Evolutionary conservation across 2,113 vertebrate genomes (phyloP).

Genomic region (Odontophorus gujanensis): DNA sequence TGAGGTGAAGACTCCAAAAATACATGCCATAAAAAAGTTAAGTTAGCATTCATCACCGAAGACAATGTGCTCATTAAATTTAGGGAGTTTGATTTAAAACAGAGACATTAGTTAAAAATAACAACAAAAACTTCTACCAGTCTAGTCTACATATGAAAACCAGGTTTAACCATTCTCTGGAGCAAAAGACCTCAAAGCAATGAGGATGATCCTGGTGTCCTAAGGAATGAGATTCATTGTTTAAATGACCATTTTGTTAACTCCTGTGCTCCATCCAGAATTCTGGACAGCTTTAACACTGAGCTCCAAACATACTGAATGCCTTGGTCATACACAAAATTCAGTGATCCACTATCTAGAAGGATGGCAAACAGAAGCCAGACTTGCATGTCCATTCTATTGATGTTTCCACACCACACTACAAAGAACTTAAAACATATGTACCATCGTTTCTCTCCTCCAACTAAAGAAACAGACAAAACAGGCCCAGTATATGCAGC

Average conservation of each 20-base stretch:
- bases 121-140: background rate
- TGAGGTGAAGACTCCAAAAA: background rate
- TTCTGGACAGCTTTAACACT: background rate
- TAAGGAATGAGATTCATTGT: fast-evolving
- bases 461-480: background rate
- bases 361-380: background rate
- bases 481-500: background rate
- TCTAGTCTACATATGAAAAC: background rate
- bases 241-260: background rate
- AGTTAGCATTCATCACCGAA: background rate
- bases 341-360: background rate
- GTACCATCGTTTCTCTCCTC: background rate
- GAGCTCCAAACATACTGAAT: background rate
- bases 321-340: background rate
- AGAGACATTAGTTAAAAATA: background rate
- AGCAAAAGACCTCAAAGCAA: background rate
- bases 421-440: background rate
- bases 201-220: background rate
- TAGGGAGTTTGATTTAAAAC: background rate
- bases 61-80: background rate
- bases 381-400: background rate
- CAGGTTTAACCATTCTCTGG: background rate
- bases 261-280: background rate
- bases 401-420: background rate
- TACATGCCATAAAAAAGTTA: background rate